phyloP scores from a whole-genome alignment of 2,113 vertebrate species.

The Pleuronectes platessa region DNA sequence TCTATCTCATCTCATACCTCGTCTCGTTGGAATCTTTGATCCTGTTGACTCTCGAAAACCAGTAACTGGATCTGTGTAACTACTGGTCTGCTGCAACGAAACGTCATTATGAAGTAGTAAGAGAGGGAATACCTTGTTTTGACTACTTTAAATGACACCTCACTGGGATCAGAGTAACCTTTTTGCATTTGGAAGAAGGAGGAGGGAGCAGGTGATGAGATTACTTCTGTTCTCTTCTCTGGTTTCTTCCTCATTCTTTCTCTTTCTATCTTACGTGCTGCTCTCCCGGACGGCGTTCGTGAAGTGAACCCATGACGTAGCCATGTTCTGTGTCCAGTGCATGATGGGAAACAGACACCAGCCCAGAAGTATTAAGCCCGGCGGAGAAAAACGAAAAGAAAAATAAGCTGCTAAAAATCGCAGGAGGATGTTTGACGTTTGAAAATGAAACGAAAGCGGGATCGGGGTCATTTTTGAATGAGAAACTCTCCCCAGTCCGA shows the following conservation, averaged over 20 bases:
- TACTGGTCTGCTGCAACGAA: not conserved
- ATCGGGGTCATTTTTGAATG: not conserved
- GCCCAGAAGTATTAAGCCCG: not conserved
- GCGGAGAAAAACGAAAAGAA: conserved; percentile 15
- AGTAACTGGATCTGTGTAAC: not conserved
- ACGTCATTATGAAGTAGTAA: not conserved
- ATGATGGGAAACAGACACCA: not conserved
- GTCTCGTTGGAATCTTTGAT: conserved; percentile 16
- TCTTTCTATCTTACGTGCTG: not conserved
- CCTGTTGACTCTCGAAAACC: not conserved
- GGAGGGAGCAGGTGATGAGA: not conserved
- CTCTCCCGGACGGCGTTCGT: not conserved
- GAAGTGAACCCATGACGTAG: not conserved
- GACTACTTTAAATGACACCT: not conserved
- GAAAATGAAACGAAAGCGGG: conserved; percentile 3
- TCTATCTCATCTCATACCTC: conserved; percentile 14
- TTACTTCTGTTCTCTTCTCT: not conserved
- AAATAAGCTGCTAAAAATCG: conserved; percentile 1
- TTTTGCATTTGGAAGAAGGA: not conserved
- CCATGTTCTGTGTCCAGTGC: not conserved
- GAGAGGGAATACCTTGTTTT: not conserved
- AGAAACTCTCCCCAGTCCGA: conserved; percentile 1
- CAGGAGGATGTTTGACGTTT: not conserved
- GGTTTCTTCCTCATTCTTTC: conserved; percentile 5
- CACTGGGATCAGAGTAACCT: not conserved